These are phyloP conservation scores for Drosophila algonquin DNA, from an alignment of 2,888 invertebrate genomes.

Conservation along the genomic window DNA sequence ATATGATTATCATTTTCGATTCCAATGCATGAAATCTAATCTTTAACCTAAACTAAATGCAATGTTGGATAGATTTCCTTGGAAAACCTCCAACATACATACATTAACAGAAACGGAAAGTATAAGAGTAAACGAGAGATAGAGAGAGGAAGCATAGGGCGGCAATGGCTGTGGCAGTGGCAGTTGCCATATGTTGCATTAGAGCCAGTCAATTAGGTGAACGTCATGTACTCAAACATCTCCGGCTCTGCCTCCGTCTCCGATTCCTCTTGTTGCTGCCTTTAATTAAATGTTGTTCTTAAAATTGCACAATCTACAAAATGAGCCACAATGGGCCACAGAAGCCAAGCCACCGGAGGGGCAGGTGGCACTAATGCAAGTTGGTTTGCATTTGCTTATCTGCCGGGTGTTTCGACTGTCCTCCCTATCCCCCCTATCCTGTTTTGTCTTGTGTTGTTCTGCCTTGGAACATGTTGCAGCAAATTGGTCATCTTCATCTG, in stretches of 20 bases:
- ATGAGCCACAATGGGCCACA: slow-evolving; percentile 79
- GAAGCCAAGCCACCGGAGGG: slow-evolving; percentile 37
- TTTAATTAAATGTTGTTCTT: slow-evolving; percentile 77
- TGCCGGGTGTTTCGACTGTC: background rate
- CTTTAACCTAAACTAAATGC: too few species aligned
- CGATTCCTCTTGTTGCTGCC: slow-evolving; percentile 40
- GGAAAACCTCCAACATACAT: too few species aligned
- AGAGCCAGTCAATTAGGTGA: slow-evolving; percentile 31
- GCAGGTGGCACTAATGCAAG: slow-evolving; percentile 2
- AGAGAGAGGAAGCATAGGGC: too few species aligned
- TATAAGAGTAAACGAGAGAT: background rate
- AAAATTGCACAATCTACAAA: slow-evolving; percentile 75
- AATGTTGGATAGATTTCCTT: too few species aligned
- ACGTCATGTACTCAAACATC: slow-evolving; percentile 17
- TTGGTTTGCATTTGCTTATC: slow-evolving; percentile 72
- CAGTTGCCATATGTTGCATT: slow-evolving; percentile 24
- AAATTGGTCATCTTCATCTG: slow-evolving; percentile 78
- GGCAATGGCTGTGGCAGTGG: background rate
- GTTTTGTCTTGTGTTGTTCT: slow-evolving; percentile 24
- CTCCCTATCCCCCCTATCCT: background rate
- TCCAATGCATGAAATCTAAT: too few species aligned
- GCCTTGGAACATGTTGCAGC: slow-evolving; percentile 72
- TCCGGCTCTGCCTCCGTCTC: background rate
- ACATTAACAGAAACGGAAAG: background rate
- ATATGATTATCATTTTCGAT: too few species aligned